phyloP scores from a whole-genome alignment of 1,140 invertebrate species.

The Saccostrea glomerata region DNA sequence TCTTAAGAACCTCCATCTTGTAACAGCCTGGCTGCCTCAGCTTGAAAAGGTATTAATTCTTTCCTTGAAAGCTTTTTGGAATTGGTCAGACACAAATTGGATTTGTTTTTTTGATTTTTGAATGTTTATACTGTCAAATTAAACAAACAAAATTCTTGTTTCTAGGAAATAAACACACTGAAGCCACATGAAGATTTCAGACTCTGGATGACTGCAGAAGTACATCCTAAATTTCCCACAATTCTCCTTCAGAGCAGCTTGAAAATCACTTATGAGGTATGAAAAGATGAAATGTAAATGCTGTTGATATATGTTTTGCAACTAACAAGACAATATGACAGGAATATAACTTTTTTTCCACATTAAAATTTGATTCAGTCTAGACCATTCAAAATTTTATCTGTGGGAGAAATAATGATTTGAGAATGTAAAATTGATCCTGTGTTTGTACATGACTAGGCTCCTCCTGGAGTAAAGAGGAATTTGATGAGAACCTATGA shows the following conservation, averaged over 20 bases:
- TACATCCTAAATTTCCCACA: conserved; percentile 84
- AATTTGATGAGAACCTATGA: conserved; percentile 84
- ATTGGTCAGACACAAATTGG: too few relatives aligned
- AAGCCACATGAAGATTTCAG: conserved; percentile 84
- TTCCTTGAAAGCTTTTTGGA: too few relatives aligned
- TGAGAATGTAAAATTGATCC: not conserved
- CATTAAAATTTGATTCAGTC: not conserved
- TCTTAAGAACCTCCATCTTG: conserved; percentile 93
- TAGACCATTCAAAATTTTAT: not conserved
- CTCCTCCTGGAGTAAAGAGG: conserved; percentile 85
- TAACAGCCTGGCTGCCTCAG: conserved; percentile 87
- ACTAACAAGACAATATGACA: too few relatives aligned
- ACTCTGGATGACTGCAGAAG: conserved; percentile 89
- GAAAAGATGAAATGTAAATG: too few relatives aligned
- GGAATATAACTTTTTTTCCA: too few relatives aligned
- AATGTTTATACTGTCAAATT: not conserved
- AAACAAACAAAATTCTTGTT: not conserved
- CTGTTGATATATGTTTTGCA: too few relatives aligned
- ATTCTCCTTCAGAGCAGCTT: conserved; percentile 85
- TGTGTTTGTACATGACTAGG: conserved; percentile 68
- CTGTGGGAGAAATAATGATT: not conserved
- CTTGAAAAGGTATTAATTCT: conserved; percentile 83
- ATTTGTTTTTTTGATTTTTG: not conserved
- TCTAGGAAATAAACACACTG: conserved; percentile 82
- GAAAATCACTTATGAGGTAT: conserved; percentile 92